Evolutionary conservation across 2,888 invertebrate genomes (phyloP).

Genomic region (Lithophane leautieri): DNA sequence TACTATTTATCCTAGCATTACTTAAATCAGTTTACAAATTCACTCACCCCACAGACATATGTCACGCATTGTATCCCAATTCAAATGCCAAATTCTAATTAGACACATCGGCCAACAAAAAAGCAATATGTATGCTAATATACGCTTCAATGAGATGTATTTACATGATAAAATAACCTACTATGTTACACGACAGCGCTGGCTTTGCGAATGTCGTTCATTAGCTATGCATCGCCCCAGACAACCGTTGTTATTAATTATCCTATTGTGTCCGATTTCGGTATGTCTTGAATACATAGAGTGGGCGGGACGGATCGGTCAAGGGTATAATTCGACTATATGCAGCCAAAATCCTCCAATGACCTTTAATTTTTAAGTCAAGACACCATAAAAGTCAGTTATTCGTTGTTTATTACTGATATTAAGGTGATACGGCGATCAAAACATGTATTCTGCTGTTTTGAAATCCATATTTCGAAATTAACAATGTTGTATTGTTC

Average conservation of each 20-base stretch:
- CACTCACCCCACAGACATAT: conserved; percentile 61
- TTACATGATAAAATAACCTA: conserved; percentile 77
- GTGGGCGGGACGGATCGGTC: conserved; percentile 82
- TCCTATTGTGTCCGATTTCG: conserved; percentile 79
- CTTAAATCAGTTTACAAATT: conserved; percentile 53
- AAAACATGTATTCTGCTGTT: conserved; percentile 56
- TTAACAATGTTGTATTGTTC: conserved; percentile 54
- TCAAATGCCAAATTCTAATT: conserved; percentile 70
- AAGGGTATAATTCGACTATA: conserved; percentile 76
- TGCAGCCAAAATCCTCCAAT: conserved; percentile 67
- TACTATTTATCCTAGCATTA: conserved; percentile 19
- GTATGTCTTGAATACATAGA: conserved; percentile 70
- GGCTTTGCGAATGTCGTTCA: conserved; percentile 68
- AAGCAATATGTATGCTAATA: conserved; percentile 78
- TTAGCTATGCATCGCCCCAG: conserved; percentile 75
- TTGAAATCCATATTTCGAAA: conserved; percentile 54
- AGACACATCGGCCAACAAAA: conserved; percentile 70
- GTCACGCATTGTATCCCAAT: conserved; percentile 58
- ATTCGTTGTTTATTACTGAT: conserved; percentile 62
- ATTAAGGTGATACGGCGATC: conserved; percentile 60
- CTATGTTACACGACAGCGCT: conserved; percentile 59
- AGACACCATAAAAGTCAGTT: conserved; percentile 64
- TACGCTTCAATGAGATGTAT: conserved; percentile 66
- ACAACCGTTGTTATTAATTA: conserved; percentile 80
- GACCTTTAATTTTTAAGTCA: conserved; percentile 68